Base-by-base conservation (phyloP, 2,888 invertebrate genomes). In the Spatulosminthurus flaviceps region DNA sequence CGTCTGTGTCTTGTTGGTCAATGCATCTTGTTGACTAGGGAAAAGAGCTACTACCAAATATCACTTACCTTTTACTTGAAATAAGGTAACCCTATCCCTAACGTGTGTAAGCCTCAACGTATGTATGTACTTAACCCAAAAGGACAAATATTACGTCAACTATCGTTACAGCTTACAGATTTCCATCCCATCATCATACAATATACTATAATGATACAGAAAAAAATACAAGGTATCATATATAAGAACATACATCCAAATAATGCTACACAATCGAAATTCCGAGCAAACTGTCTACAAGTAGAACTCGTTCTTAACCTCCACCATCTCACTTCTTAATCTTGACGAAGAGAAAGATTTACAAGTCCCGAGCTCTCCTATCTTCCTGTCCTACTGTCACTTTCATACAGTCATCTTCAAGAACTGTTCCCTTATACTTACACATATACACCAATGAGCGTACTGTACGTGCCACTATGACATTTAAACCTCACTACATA, bases 281-380 rank as follows among this genome's bases (percentile, higher is more conserved):
- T 80, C 77, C 80, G 73, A 77, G 77, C 71, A 80, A 80, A 72
- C 73, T 80, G 79, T 77, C 72, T 77, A 76, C 76, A 79, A 72
- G 51, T 61, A 73, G 69, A 74, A 67, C 76, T 67, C 67, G 67
- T 76, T 76, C 76, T 67, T 41, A 64, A 64, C 26, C 64, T 64
- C 19, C 64, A 64, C 64, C 24, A 26, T 64, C 64, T 64, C 64
- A 64, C 64, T 64, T 64, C 64, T 64, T 64, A 64, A 64, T 64
- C 64, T 26, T 64, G 64, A 64, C 64, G 64, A 64, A 64, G 64
- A 64, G 64, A 22, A 76, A 76, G 76, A 76, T 76, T 76, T 76
- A 76, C 76, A 76, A 76, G 67, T 67, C 75, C 75, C 69, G 76
- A 64, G 64, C 66, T 76, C 41, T 69, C 42, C 64, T 64, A 64